Base-by-base conservation (phyloP, 2,797 vertebrate genomes). In the Pagetopsis macropterus region DNA sequence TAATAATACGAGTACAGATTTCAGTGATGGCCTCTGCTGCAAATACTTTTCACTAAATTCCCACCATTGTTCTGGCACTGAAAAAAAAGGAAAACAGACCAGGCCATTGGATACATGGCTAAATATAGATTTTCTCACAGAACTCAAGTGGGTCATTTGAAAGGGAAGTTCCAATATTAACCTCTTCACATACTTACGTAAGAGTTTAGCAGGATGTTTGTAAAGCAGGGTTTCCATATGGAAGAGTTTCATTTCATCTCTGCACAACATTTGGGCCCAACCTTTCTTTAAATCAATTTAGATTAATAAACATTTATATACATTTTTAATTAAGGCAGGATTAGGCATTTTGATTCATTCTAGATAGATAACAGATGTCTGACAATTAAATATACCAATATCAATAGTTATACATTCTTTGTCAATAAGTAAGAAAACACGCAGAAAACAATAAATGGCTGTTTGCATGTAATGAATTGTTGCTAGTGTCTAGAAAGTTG, bases 81-180 rank as follows among this genome's bases (percentile, higher is more conserved):
- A 16, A 1, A 16, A n/a, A 19, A 41, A 23, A 17, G 15, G 27
- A 60, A 41, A 19, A 13, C n/a, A 14, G 14, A 40, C 46, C 1
- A 14, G 55, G 75, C 71, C 65, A 70, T 7, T 66, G 78, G 65
- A 48, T 56, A 40, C 1, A 11, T 2, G n/a, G 65, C 65, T 78
- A 84, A 85, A 84, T 78, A 78, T 82, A 85, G 19, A 17, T 72
- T 75, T 84, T 77, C 79, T 75, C 79, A 77, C 76, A 65, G 57
- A 55, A 71, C 72, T 63, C 61, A 65, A 65, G 31, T 3, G 44
- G 57, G 23, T 65, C 23, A 41, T 65, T 60, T 9, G 9, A 60
- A 55, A 31, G 7, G 58, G 48, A 51, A 81, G 51, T 43, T 58
- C 14, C 48, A 48, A 16, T 52, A 54, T 59, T 37, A 16, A 8